Conservation (phyloP, 2,888 invertebrate species). For the Ornithoptera priamus region DNA sequence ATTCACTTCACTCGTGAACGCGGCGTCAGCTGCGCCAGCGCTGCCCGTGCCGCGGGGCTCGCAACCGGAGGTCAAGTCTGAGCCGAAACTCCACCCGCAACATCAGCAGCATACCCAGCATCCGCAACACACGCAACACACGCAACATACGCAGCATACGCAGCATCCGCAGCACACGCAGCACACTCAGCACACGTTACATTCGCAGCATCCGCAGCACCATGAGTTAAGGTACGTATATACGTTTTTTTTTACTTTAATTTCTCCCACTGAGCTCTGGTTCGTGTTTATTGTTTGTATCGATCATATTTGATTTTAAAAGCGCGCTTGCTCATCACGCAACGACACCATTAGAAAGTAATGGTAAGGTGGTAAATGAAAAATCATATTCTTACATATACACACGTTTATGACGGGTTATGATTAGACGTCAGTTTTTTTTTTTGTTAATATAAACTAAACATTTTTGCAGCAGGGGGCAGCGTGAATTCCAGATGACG, state of each 20-base stretch:
- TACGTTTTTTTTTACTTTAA: background rate
- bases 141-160: constrained; percentile 48
- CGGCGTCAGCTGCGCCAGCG: constrained; percentile 94
- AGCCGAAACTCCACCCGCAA: constrained; percentile 43
- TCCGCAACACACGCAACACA: constrained; percentile 62
- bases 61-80: constrained; percentile 54
- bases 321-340: too few species aligned
- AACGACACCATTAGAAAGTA: too few species aligned
- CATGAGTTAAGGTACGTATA: constrained; percentile 32
- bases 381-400: too few species aligned
- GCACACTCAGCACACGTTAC: constrained; percentile 53
- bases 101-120: constrained; percentile 50
- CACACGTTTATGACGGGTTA: too few species aligned
- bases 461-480: constrained; percentile 39
- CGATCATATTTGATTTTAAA: too few species aligned
- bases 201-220: constrained; percentile 38
- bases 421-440: too few species aligned
- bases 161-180: constrained; percentile 42
- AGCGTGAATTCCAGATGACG: constrained; percentile 47
- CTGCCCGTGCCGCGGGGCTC: constrained; percentile 87
- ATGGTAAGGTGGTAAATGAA: too few species aligned
- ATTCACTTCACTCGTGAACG: constrained; percentile 92
- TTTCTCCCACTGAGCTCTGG: too few species aligned
- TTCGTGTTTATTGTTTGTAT: too few species aligned
- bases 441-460: background rate